Base-by-base conservation (phyloP, 2,888 invertebrate species). In the Labia minor region DNA sequence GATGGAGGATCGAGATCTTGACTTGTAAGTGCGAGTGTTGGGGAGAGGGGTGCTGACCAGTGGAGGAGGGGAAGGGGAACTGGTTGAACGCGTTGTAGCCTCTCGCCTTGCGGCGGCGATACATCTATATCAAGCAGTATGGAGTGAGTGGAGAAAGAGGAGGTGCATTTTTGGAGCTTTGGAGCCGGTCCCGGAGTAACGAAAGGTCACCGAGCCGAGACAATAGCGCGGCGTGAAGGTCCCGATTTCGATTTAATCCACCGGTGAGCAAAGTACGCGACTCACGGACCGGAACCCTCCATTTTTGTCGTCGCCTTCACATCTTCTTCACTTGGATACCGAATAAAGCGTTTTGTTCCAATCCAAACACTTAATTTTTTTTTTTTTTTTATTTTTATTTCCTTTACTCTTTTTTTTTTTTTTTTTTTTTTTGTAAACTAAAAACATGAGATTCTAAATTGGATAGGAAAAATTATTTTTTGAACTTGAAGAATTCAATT, bases 171-270 rank as follows among this genome's bases (percentile, higher is more conserved):
- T 49, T 49, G 49, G 49, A 49, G 8, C 49, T 14, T 4, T 49
- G 49, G 49, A 14, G n/a, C 49, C 49, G n/a, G 49, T 49, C 49
- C 49, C 8, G 26, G 26, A 3, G 3, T 49, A 49, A 14, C 14
- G 8, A 49, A 49, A 49, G 49, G 49, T 49, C 49, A 49, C 49
- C 49, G 49, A 49, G 49, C 49, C 49, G 49, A 49, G 49, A 49
- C 49, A 49, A 49, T 49, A 49, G 49, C 49, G 3, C 2, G 49
- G 49, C 49, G 49, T 49, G 49, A 49, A 49, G 49, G 49, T 49
- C 49, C 49, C 49, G 49, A 49, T 49, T 49, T 49, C 16, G 49
- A 49, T 49, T 49, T 4, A 49, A 49, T 49, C 49, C 49, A 49
- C 6, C 33, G 11, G 14, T 10, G 49, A 4, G 49, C 49, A 16